Base-by-base conservation (phyloP, 1,140 invertebrate species). In the Copidosoma floridanum region DNA sequence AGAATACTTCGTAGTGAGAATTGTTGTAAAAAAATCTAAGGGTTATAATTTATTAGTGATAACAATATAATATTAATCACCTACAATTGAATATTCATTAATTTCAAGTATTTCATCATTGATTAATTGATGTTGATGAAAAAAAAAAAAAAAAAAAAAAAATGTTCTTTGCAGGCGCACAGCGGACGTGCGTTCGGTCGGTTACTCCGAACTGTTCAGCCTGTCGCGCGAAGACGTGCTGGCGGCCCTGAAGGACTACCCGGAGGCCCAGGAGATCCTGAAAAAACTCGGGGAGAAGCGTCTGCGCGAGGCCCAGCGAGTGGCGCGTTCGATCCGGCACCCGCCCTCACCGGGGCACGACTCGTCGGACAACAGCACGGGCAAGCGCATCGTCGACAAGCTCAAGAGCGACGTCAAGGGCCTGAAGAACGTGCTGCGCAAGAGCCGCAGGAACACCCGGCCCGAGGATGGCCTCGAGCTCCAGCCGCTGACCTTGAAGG, bases 141-240 rank as follows among this genome's bases (percentile, higher is more conserved):
- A n/a, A n/a, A n/a, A n/a, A n/a, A n/a, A n/a, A n/a, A n/a, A n/a
- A n/a, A n/a, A n/a, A n/a, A n/a, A n/a, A n/a, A n/a, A n/a, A n/a
- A n/a, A n/a, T n/a, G n/a, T n/a, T n/a, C n/a, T n/a, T 32, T 32
- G 27, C 74, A 97, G 95, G 73, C 87, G 95, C 54, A 97, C 95
- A 64, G 95, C 95, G 11, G 95, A 98, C 74, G 95, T 98, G 0
- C 83, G 94, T 56, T 97, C 94, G 0, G 94, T 98, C 2, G 95
- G 95, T 1, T 98, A 98, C 70, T 94, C 94, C 0, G 95, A 98
- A 74, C 82, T 98, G 2, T 97, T 98, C 78, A 96, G 94, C 35
- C 78, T 98, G 1, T 97, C 94, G 0, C 83, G 94, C n/a, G 94
- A 97, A 78, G 95, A 97, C 71, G 94, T 98, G 0, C 74, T 98